These are phyloP conservation scores for Tretioscincus oriximinensis DNA, from an alignment of 2,113 vertebrate genomes.

Conservation along the genomic window DNA sequence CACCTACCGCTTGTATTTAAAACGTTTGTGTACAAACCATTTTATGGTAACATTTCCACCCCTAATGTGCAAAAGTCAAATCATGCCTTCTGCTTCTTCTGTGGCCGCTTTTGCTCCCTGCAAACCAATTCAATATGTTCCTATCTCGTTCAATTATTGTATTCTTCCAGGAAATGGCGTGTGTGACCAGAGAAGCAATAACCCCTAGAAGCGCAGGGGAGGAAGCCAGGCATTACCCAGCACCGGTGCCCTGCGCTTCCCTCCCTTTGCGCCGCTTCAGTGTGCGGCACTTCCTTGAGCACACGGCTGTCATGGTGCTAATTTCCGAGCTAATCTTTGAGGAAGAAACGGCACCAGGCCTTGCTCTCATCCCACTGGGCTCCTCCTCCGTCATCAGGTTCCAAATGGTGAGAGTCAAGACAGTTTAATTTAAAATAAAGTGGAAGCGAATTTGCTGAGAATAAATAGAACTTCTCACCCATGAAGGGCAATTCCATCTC, in stretches of 20 bases:
- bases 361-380: not conserved
- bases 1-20: no score
- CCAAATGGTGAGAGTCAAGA: not conserved
- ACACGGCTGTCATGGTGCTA: accelerated
- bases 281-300: accelerated
- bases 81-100: not conserved
- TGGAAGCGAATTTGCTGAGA: slow-evolving; percentile 5
- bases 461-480: slow-evolving; percentile 26
- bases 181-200: not conserved
- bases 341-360: not conserved
- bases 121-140: not conserved
- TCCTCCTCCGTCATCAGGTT: slow-evolving; percentile 18
- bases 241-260: not conserved
- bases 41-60: no score
- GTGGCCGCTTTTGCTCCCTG: not conserved
- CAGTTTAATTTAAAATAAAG: not conserved
- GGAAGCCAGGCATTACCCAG: not conserved
- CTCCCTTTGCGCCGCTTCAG: not conserved
- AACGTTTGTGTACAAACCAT: no score
- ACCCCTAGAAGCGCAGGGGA: not conserved
- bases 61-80: not conserved
- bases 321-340: not conserved
- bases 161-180: not conserved
- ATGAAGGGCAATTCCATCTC: not conserved
- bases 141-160: not conserved